Evolutionary conservation across 2,888 invertebrate genomes (phyloP).

Genomic region (Oligia fasciuncula): DNA sequence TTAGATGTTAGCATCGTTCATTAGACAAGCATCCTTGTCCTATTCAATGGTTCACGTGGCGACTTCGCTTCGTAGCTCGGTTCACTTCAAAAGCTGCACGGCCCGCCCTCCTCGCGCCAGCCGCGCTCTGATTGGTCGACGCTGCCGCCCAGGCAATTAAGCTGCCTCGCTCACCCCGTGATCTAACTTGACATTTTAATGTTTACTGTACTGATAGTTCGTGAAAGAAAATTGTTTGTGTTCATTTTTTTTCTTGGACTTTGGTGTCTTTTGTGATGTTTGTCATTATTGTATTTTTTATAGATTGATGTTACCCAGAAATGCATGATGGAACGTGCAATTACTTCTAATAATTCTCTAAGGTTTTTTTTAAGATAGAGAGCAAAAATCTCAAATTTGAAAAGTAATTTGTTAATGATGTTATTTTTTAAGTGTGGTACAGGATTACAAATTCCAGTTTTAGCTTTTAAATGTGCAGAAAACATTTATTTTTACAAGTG

Average conservation of each 20-base stretch:
- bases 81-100: conserved; percentile 80
- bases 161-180: conserved; percentile 80
- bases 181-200: conserved; percentile 88
- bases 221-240: conserved; percentile 55
- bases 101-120: conserved; percentile 80
- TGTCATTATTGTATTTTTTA: background rate
- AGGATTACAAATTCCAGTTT: background rate
- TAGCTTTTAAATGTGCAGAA: background rate
- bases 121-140: conserved; percentile 81
- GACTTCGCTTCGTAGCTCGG: conserved; percentile 87
- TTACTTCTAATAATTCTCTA: background rate
- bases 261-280: conserved; percentile 5
- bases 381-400: background rate
- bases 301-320: background rate
- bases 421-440: background rate
- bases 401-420: background rate
- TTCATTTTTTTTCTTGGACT: conserved; percentile 47
- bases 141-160: conserved; percentile 86
- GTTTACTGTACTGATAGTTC: conserved; percentile 81
- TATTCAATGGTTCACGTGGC: conserved; percentile 71
- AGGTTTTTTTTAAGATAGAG: background rate
- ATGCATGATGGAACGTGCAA: too few species aligned
- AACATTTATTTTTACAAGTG: background rate
- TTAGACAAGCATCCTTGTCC: conserved; percentile 62
- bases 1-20: conserved; percentile 58